Base-by-base conservation (phyloP, 2,113 vertebrate species). In the Sciurus niger region DNA sequence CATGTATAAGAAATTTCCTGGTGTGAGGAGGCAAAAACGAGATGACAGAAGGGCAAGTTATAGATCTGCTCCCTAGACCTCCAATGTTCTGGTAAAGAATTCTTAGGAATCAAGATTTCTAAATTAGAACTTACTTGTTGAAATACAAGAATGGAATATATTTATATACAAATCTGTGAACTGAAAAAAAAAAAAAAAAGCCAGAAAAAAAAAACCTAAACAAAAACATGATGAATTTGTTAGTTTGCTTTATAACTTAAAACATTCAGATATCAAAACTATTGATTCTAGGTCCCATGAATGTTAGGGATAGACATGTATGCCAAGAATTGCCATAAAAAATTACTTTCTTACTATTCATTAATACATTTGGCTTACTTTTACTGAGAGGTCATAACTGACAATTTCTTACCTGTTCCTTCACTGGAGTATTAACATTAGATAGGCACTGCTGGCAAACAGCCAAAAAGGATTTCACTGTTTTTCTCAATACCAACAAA, bases 401-500 rank as follows among this genome's bases (percentile, higher is more conserved):
- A 70, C 65, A 48, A 87, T 97, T 89, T 93, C 95, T 98, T 99
- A 99, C 99, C 99, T 99, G 99, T 93, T 99, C 99, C 98, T 99
- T 99, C 79, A 99, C 99, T 46, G 99, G 99, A 78, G 99, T 99
- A 98, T 99, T 99, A 98, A 99, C 99, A 96, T 99, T 99, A 93
- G 99, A 99, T n/a, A 99, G 99, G 98, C 99, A 99, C 98, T 99
- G 99, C 94, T 99, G 99, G 98, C 99, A 99, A 95, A 99, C 99
- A 37, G 99, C 99, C 96, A 99, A 98, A 90, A 99, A 99, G 48
- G 99, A 99, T 98, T 99, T 99, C 96, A 99, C 99, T 92, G 99
- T 99, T 98, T 99, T 99, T 97, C 99, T 99, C 94, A 99, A 99
- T 51, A 99, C 99, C 97, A 99, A 94, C 88, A 99, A 99, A 98